phyloP scores from a whole-genome alignment of 1,140 invertebrate species.

The Papilio xuthus region DNA sequence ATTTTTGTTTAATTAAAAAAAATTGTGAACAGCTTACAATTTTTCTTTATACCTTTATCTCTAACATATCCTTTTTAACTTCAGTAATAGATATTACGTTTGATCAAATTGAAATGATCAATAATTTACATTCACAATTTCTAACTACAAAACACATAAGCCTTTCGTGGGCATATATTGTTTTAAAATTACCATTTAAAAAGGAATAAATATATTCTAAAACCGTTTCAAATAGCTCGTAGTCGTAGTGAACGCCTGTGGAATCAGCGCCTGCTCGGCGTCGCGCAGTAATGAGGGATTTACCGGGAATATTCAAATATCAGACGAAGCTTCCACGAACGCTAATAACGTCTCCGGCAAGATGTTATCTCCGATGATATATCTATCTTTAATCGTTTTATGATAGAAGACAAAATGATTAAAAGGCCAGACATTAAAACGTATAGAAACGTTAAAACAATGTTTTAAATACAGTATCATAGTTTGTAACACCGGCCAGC shows the following conservation, averaged over 20 bases:
- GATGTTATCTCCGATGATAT: neutral
- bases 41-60: too few species aligned
- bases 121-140: neutral
- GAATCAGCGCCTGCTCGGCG: neutral
- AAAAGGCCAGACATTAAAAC: neutral
- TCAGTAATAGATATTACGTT: too few species aligned
- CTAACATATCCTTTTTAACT: too few species aligned
- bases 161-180: neutral
- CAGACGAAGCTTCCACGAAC: neutral
- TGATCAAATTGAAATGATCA: too few species aligned
- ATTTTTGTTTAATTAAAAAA: neutral
- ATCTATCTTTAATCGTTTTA: conserved; percentile 13
- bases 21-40: neutral
- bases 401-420: conserved; percentile 1
- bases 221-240: neutral
- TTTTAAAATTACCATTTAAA: neutral
- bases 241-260: neutral
- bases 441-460: neutral
- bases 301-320: conserved; percentile 20
- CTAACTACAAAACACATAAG: neutral
- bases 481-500: too few species aligned
- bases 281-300: conserved; percentile 6
- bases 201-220: neutral
- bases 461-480: too few species aligned
- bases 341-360: neutral